Base-by-base conservation (phyloP, 1,140 invertebrate genomes). In the Episyrphus balteatus region DNA sequence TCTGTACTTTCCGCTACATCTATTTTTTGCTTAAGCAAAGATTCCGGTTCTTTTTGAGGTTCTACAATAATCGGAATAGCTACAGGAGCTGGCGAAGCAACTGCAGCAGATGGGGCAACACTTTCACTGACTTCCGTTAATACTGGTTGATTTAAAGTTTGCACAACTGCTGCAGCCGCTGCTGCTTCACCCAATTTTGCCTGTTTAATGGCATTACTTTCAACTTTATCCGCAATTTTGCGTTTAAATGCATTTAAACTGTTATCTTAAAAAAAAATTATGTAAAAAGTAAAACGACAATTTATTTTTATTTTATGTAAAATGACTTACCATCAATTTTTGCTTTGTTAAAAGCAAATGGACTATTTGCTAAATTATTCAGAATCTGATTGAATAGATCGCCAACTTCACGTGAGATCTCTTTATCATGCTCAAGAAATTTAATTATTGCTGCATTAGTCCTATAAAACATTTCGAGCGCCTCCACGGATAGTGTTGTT, bases 361-460 rank as follows among this genome's bases (percentile, higher is more conserved):
- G 57, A 32, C 69, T 62, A 5, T 61, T 62, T 0, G 69, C 61
- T 36, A 70, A 69, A 15, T 67, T 61, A 13, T 66, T 63, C 1
- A 75, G 46, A 40, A 69, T 59, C 30, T 57, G 53, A 19, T 66
- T 56, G 17, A 74, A 65, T 10, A 69, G 46, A 59, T 76, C 74
- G 36, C 72, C 68, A 47, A 74, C 73, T 46, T 42, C 40, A 11
- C 51, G 30, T 12, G 43, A 46, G 11, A 57, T 49, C 48, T 70
- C 66, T 11, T 45, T 43, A 42, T 84, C 77, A 50, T 81, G 77
- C 57, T 91, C 81, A 31, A 94, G 69, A 63, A 83, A 85, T 66
- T 94, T 95, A 3, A 95, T 69, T 57, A 90, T 85, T 37, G 83
- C 83, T 0, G 86, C 83, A 66, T 95, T 88, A 37, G 90, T 82